Conservation (phyloP, 2,797 vertebrate species). For the Tarsius wallacei region DNA sequence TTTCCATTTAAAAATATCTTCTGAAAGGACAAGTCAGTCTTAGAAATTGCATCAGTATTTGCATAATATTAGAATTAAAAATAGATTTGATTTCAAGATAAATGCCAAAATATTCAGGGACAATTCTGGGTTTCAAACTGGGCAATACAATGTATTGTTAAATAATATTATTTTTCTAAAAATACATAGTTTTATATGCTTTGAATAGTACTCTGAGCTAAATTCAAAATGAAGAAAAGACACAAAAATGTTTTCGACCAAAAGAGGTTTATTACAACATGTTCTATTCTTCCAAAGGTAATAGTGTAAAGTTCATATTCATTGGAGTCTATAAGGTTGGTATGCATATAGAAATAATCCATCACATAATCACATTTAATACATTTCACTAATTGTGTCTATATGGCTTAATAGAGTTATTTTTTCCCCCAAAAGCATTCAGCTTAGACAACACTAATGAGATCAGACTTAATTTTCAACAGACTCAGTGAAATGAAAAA, state of each 20-base stretch:
- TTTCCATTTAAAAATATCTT: not conserved
- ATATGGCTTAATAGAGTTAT: conserved; percentile 81
- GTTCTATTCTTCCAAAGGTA: conserved; percentile 39
- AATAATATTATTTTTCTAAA: not conserved
- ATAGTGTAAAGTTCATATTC: conserved; percentile 69
- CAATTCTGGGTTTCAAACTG: not conserved
- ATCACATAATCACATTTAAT: conserved; percentile 79
- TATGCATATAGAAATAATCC: conserved; percentile 78
- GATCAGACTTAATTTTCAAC: conserved; percentile 79
- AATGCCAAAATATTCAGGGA: not conserved
- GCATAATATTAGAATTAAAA: not conserved
- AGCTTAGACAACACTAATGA: conserved; percentile 81
- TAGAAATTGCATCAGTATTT: not conserved
- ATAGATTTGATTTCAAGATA: not conserved
- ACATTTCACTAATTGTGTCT: conserved; percentile 79
- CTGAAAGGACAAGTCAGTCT: not conserved
- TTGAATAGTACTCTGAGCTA: not conserved
- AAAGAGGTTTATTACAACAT: conserved; percentile 2
- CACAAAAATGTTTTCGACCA: not conserved
- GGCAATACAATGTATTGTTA: not conserved
- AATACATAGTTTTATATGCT: not conserved
- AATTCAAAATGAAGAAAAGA: conserved; percentile 26
- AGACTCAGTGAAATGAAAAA: conserved; percentile 83
- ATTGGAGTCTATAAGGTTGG: conserved; percentile 63
- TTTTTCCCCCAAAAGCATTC: conserved; percentile 54